Percentiles rank a stretch among this genome's conserved stretches.
Conservation (phyloP, 2,888 invertebrate species). For the Listrodromus nycthemerus region DNA sequence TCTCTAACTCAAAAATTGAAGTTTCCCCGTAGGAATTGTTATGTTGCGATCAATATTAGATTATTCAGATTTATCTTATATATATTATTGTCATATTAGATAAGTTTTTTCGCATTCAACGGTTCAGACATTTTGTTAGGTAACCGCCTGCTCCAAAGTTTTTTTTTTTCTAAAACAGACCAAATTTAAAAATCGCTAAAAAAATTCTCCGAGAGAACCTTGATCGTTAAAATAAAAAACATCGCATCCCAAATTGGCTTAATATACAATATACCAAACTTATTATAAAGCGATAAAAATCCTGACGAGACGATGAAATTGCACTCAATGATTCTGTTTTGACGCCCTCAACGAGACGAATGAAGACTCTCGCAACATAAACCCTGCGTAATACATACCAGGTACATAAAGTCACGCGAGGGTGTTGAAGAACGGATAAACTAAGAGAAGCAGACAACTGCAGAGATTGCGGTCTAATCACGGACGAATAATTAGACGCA, state of each 20-base stretch:
- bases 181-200: not conserved
- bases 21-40: no score
- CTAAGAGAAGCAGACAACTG: not conserved
- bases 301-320: not conserved
- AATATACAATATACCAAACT: no score
- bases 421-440: not conserved
- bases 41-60: no score
- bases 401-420: slow-evolving; percentile 27
- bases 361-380: not conserved
- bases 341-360: not conserved
- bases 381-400: not conserved
- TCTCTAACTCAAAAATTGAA: no score
- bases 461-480: slow-evolving; percentile 39
- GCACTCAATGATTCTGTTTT: not conserved
- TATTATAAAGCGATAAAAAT: no score
- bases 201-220: not conserved
- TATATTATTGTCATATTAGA: no score
- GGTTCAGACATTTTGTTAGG: no score
- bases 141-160: no score
- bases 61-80: no score
- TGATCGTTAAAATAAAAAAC: not conserved
- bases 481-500: slow-evolving; percentile 25
- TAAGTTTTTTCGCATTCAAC: no score
- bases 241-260: not conserved
- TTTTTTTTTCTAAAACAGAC: no score